Evolutionary conservation across 2,797 vertebrate genomes (phyloP), one percentile per base, ranked within the genome.

Genomic region (Orientallactaga sibirica): DNA sequence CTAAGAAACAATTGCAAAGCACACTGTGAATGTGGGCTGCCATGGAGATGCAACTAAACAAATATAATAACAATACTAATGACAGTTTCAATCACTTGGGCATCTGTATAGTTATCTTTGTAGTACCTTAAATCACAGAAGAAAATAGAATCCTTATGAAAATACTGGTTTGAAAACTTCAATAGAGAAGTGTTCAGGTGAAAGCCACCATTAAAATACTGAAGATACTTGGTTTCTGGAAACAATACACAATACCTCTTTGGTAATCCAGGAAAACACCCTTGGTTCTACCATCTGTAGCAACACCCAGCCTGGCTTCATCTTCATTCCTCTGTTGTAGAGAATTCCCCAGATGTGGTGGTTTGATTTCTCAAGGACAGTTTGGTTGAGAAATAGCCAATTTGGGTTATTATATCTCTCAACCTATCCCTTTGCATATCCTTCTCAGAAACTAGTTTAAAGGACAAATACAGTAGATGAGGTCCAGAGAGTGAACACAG

Each of bases 201-300:
- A 75, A 91, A 81, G 68, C 33, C 55, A 27, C 74, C 6, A 24
- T 20, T 12, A 43, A 93, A 75, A n/a, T 67, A 18, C 19, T 37
- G 14, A 24, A 48, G 86, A 66, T 37, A 19, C 24, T 29, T 86
- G 76, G 82, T 78, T 95, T 80, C 94, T 62, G 75, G 70, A 71
- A 90, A 66, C 68, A 74, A 73, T 77, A 11, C 70, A 64, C 19
- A 73, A 37, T 22, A 20, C 58, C 43, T 95, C 91, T 97, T 95
- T 95, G 80, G 95, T 91, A 97, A 97, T 94, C 73, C 62, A 78
- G 95, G 95, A 97, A 96, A 95, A 61, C 80, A 91, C 91, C 41
- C 12, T 64, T 61, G 71, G 8, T 83, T 91, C 87, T 20, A 80
- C 76, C 70, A 5, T 79, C 73, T 75, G 64, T 58, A 78, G 64